These are phyloP conservation scores for Candoia aspera DNA, from an alignment of 2,113 vertebrate genomes.

Conservation along the genomic window DNA sequence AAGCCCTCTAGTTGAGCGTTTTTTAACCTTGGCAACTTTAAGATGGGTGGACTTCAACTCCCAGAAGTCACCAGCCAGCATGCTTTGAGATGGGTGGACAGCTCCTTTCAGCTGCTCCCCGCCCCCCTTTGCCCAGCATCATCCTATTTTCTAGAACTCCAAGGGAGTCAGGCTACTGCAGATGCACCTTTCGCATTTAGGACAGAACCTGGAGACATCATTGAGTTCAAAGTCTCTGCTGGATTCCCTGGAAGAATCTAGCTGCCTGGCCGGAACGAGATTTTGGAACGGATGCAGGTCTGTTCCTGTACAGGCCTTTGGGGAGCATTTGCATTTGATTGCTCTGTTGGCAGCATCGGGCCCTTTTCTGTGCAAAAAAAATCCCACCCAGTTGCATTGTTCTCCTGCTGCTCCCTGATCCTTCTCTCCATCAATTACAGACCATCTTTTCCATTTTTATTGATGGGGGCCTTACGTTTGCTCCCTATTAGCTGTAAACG, in stretches of 20 bases:
- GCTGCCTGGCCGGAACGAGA: not conserved
- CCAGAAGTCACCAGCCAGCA: no score
- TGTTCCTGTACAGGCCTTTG: not conserved
- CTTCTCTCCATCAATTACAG: not conserved
- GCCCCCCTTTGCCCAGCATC: not conserved
- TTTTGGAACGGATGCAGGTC: not conserved
- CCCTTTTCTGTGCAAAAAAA: not conserved
- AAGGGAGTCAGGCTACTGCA: not conserved
- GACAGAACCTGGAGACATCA: not conserved
- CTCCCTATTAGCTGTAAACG: not conserved
- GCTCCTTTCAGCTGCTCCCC: no score
- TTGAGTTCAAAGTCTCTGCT: not conserved
- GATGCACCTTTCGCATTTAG: not conserved
- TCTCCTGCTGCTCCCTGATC: not conserved
- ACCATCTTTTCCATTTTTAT: constrained; percentile 9
- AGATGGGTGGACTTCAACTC: no score
- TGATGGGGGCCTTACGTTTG: not conserved
- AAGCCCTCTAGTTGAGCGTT: not conserved
- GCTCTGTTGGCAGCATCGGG: not conserved
- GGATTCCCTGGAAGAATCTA: not conserved
- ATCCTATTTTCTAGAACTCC: not conserved
- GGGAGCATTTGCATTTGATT: not conserved
- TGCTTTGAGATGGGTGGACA: no score
- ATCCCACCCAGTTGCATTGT: not conserved
- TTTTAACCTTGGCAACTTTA: no score